These are phyloP conservation scores for Hymenochirus boettgeri DNA, from an alignment of 2,113 vertebrate genomes.

Conservation along the genomic window DNA sequence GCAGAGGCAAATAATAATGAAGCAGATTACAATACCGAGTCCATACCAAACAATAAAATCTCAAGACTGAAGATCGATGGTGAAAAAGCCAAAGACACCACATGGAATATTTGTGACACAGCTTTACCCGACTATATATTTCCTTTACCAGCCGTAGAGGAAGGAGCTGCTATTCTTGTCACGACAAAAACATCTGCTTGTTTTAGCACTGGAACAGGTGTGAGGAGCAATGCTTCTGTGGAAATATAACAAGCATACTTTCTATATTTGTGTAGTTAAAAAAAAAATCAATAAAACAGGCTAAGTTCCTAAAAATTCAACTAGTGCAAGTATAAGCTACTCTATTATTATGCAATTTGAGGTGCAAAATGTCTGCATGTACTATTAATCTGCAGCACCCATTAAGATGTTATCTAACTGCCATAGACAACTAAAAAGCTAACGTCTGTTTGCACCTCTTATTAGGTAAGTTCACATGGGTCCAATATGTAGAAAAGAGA, in stretches of 20 bases:
- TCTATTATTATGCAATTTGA: too few species aligned
- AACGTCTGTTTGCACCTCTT: too few species aligned
- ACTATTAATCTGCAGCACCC: too few species aligned
- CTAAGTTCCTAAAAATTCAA: too few species aligned
- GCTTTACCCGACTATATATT: constrained; percentile 54
- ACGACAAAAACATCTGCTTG: constrained; percentile 70
- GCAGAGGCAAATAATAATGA: constrained; percentile 32
- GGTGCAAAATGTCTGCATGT: too few species aligned
- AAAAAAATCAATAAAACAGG: too few species aligned
- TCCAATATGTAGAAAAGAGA: too few species aligned
- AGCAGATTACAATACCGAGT: background rate
- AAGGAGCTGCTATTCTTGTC: constrained; percentile 69
- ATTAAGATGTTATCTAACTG: too few species aligned
- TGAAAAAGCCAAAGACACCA: constrained; percentile 55
- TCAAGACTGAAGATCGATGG: constrained; percentile 45
- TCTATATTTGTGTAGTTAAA: too few species aligned
- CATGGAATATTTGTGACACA: constrained; percentile 54
- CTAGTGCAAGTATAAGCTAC: too few species aligned
- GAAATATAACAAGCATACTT: constrained; percentile 33
- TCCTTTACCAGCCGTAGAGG: constrained; percentile 73
- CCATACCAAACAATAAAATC: constrained; percentile 43
- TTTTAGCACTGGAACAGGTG: constrained; percentile 47
- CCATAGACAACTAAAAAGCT: too few species aligned
- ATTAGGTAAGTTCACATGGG: too few species aligned
- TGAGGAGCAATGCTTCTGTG: constrained; percentile 33